Evolutionary conservation across 2,888 invertebrate species (phyloP).

Genomic region (Drosophila percnosoma): DNA sequence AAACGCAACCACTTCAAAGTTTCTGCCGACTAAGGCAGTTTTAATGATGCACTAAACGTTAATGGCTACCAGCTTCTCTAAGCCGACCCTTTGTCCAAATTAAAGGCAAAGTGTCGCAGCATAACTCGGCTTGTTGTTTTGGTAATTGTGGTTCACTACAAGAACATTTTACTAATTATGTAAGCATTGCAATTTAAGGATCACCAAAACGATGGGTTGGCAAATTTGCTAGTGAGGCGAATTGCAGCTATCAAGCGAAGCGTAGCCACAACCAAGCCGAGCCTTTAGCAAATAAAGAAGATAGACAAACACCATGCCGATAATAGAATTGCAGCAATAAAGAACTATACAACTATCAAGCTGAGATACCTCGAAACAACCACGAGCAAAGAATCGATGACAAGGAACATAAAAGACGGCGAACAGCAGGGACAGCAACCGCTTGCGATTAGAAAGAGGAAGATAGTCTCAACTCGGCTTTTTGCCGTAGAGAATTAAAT

Average conservation of each 20-base stretch:
- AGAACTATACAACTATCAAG: background rate
- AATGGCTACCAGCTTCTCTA: slow-evolving; percentile 27
- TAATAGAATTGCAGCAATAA: too few relatives aligned
- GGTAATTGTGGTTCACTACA: background rate
- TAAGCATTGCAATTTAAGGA: background rate
- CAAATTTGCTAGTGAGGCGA: background rate
- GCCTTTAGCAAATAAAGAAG: background rate
- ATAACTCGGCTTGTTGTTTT: slow-evolving; percentile 1
- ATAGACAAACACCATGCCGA: background rate
- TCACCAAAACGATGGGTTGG: background rate
- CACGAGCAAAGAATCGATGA: background rate
- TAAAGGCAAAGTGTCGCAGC: slow-evolving; percentile 23
- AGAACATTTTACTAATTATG: background rate
- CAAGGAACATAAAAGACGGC: background rate
- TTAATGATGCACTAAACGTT: slow-evolving; percentile 72
- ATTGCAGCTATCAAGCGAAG: background rate
- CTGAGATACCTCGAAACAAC: background rate
- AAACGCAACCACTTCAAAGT: slow-evolving; percentile 55
- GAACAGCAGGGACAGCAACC: background rate
- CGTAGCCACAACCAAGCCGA: background rate
- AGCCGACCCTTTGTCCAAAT: slow-evolving; percentile 25
- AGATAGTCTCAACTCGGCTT: background rate
- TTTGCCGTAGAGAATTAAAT: background rate
- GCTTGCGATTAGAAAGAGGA: background rate
- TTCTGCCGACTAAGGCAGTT: slow-evolving; percentile 60